Conservation (phyloP, 2,888 invertebrate species). For the Eupelmus urozonus region DNA sequence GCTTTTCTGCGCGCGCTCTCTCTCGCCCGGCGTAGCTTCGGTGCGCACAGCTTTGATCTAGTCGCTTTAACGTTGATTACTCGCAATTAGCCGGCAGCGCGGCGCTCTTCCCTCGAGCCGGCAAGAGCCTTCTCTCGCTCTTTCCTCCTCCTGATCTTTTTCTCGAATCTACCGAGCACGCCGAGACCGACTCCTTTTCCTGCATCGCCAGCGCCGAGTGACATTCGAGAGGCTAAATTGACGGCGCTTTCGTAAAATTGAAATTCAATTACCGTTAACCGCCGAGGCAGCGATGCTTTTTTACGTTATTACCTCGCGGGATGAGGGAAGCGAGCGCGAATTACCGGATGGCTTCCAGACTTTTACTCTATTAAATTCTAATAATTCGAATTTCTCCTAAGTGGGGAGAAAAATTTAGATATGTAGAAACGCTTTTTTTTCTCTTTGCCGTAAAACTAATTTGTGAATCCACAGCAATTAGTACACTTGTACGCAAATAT, state of each 20-base stretch:
- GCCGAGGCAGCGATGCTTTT: background rate
- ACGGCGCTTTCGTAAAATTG: slow-evolving; percentile 55
- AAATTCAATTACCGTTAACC: slow-evolving; percentile 55
- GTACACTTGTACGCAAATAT: no score
- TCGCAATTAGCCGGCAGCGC: slow-evolving; percentile 55
- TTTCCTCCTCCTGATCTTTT: slow-evolving; percentile 47
- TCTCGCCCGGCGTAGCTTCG: slow-evolving; percentile 21
- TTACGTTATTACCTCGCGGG: background rate
- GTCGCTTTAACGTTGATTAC: slow-evolving; percentile 60
- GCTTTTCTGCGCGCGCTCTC: slow-evolving; percentile 27
- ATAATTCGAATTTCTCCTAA: no score
- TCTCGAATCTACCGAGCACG: slow-evolving; percentile 35
- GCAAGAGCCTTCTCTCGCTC: slow-evolving; percentile 13
- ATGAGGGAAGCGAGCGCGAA: background rate
- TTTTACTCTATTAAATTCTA: background rate
- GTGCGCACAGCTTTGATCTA: slow-evolving; percentile 59
- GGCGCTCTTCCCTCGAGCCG: no score
- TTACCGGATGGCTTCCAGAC: background rate
- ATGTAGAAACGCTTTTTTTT: no score
- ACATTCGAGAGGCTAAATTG: slow-evolving; percentile 53
- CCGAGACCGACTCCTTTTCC: slow-evolving; percentile 13
- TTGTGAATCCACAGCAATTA: no score
- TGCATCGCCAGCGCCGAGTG: slow-evolving; percentile 39
- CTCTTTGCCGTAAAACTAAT: no score
- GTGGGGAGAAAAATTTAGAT: no score